phyloP scores from a whole-genome alignment of 2,888 invertebrate genomes.

The Stenodera caucasica region DNA sequence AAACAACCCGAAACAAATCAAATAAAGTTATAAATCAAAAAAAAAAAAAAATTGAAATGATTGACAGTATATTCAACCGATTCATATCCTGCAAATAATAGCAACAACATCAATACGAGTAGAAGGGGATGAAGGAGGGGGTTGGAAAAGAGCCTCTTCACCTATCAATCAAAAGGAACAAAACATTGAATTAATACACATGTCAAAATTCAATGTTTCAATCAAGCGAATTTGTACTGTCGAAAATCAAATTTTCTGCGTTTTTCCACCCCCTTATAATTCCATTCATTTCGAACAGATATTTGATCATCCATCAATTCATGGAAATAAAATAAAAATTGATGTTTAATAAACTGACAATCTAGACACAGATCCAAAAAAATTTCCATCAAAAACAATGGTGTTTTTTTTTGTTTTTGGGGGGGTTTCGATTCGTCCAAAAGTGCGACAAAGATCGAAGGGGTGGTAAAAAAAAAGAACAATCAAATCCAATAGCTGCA shows the following conservation, averaged over 20 bases:
- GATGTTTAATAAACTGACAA: constrained; percentile 6
- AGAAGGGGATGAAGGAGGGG: no score
- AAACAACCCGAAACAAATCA: background rate
- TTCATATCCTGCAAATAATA: background rate
- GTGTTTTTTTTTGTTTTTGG: no score
- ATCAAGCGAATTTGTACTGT: constrained; percentile 28
- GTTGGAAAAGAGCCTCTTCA: no score
- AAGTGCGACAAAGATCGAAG: no score
- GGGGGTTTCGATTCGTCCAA: no score
- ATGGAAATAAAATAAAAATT: no score
- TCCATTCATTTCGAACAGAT: constrained; percentile 18
- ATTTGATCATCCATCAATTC: constrained; percentile 14
- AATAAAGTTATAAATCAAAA: background rate
- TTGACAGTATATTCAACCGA: background rate
- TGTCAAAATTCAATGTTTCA: constrained; percentile 27
- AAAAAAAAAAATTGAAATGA: background rate
- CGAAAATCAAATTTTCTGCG: constrained; percentile 34
- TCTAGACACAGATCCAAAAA: no score
- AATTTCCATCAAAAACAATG: no score
- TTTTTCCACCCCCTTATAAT: constrained; percentile 34
- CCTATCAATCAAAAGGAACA: constrained; percentile 40
- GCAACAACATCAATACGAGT: background rate
- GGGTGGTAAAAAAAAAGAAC: constrained; percentile 23
- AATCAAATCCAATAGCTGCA: constrained; percentile 43
- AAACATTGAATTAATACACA: constrained; percentile 19